Evolutionary conservation across 1,140 invertebrate genomes (phyloP), one percentile per base, ranked within the genome.

Genomic region (Ephestia elutella): DNA sequence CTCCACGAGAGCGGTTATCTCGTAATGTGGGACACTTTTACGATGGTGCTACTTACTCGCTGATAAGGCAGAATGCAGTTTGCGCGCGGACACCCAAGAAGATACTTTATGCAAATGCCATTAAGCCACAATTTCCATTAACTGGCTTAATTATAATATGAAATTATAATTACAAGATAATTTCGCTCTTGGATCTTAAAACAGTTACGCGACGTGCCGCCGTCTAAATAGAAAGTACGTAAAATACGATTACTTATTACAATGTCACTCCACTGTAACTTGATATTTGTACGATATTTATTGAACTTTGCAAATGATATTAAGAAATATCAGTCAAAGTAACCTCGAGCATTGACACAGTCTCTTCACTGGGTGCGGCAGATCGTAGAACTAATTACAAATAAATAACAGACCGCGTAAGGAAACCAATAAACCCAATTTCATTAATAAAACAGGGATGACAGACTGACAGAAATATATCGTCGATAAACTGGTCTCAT

Each of bases 11-110:
- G 74, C 80, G 76, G 81, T 87, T 87, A 86, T 86, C 83, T 85
- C 80, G 74, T 82, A 86, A 86, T 86, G 82, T 86, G 80, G 85
- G 83, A 85, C 83, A 86, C 82, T 82, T 87, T 87, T 84, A 85
- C 83, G 85, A 87, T 78, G 82, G 78, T 78, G 77, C 82, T 86
- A 79, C 85, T 78, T 80, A 77, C 72, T 80, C 63, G 73, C 78
- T 75, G 85, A 87, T 87, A 87, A 86, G 75, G 63, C 70, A 66
- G 68, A 73, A 72, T 57, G 62, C 68, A 72, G 68, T 68, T 65
- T 68, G 62, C 58, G 51, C 21, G 50, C 64, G 73, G 65, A 78
- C 78, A 73, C 71, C 73, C 78, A 77, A 82, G 72, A 85, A 75
- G 78, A 65, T 63, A 73, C 80, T 85, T 82, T 84, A 84, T 82